Percentiles rank a stretch among this genome's conserved stretches.
These are phyloP conservation scores for Amniataba percoides DNA, from an alignment of 2,797 vertebrate genomes.

Conservation along the genomic window DNA sequence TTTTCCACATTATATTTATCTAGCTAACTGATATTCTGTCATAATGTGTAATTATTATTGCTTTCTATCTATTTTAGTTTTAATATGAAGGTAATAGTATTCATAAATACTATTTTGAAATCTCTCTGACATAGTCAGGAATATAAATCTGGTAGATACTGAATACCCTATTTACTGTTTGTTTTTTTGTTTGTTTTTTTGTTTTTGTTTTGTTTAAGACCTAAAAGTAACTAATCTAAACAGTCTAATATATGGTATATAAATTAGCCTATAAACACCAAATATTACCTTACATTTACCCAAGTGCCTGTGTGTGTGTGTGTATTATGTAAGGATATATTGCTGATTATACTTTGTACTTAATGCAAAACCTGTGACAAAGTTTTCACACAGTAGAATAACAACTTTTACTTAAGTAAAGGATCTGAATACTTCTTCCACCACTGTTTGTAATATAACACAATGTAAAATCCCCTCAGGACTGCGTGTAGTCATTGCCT, in stretches of 20 bases:
- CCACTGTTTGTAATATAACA: background rate
- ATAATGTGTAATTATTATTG: background rate
- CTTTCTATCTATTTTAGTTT: background rate
- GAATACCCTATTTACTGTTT: background rate
- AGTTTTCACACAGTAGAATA: too few species aligned
- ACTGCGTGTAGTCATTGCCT: background rate
- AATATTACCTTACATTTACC: background rate
- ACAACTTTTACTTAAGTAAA: too few species aligned
- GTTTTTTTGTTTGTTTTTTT: too few species aligned
- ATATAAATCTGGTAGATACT: background rate
- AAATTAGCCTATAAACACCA: background rate
- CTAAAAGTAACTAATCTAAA: rapidly evolving
- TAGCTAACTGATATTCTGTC: background rate
- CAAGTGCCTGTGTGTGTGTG: too few species aligned
- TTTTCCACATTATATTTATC: background rate
- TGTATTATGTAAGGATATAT: too few species aligned
- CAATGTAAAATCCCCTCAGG: background rate
- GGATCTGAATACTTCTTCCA: too few species aligned
- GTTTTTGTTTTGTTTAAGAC: background rate
- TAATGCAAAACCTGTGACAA: too few species aligned
- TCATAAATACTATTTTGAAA: background rate
- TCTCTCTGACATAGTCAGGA: background rate
- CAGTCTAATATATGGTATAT: too few species aligned
- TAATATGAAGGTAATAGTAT: background rate
- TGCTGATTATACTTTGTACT: too few species aligned